phyloP scores from a whole-genome alignment of 53 echinoderm and acorn worm genomes.

The Zoroaster sp. region DNA sequence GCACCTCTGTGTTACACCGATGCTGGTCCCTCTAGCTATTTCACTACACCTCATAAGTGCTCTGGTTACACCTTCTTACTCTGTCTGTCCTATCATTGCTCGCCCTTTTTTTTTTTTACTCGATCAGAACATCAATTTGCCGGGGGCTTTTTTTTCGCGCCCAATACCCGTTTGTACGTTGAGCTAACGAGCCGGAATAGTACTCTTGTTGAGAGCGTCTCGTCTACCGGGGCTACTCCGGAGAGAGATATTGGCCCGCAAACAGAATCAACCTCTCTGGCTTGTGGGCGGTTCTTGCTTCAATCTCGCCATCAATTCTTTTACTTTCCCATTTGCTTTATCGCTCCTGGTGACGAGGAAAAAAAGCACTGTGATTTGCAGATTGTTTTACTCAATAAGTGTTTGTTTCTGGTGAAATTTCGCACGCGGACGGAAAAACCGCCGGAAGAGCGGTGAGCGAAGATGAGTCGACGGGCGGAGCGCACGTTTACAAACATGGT shows the following conservation, averaged over 20 bases:
- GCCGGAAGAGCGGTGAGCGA: conserved; percentile 22
- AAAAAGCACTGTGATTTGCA: background rate
- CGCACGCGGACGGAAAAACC: background rate
- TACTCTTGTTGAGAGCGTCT: background rate
- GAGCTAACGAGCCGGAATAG: conserved; percentile 26
- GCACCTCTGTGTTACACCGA: background rate
- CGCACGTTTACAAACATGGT: background rate
- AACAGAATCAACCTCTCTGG: conserved; percentile 8
- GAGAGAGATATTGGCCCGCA: background rate
- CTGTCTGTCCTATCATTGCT: background rate
- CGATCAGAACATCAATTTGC: conserved; percentile 35
- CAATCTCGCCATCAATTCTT: conserved; percentile 1
- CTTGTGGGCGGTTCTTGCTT: conserved; percentile 45
- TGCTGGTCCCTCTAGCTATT: conserved; percentile 19
- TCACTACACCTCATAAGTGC: conserved; percentile 53
- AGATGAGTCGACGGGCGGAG: background rate
- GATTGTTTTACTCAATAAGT: conserved; percentile 58
- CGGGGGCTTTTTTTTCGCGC: background rate
- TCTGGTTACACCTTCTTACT: conserved; percentile 49
- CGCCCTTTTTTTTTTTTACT: background rate
- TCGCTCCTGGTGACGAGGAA: conserved; percentile 1
- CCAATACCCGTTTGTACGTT: background rate
- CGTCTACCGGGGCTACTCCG: background rate
- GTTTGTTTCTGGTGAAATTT: conserved; percentile 37
- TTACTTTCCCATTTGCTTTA: background rate